These are phyloP conservation scores for Taenaris catops DNA, from an alignment of 2,888 invertebrate genomes.

Conservation along the genomic window DNA sequence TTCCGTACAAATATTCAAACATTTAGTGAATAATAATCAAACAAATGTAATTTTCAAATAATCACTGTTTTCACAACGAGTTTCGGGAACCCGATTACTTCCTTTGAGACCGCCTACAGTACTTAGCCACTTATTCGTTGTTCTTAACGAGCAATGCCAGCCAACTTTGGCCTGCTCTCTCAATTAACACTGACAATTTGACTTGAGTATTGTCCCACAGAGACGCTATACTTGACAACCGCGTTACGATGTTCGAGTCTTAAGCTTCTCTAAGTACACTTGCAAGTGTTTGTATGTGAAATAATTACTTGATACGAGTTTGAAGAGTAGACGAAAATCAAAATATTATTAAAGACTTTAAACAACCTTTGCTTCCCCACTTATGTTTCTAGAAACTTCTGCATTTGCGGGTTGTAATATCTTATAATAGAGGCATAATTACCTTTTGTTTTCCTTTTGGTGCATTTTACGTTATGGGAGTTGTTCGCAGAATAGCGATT, in stretches of 20 bases:
- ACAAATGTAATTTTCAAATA: slow-evolving; percentile 31
- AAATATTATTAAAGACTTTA: no score
- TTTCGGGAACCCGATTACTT: slow-evolving; percentile 69
- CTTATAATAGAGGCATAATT: no score
- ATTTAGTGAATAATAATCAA: slow-evolving; percentile 21
- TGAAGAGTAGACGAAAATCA: no score
- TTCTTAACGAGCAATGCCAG: slow-evolving; percentile 74
- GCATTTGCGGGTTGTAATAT: no score
- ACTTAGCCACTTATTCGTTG: slow-evolving; percentile 74
- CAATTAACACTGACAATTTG: slow-evolving; percentile 75
- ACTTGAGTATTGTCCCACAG: slow-evolving; percentile 49
- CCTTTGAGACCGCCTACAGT: slow-evolving; percentile 46
- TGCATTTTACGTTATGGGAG: no score
- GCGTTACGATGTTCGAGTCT: slow-evolving; percentile 23
- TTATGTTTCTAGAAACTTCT: no score
- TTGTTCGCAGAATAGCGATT: no score
- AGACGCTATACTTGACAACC: slow-evolving; percentile 25
- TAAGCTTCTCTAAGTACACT: slow-evolving; percentile 23
- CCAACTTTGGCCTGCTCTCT: slow-evolving; percentile 68
- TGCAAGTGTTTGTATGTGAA: slow-evolving; percentile 15
- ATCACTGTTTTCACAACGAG: slow-evolving; percentile 30
- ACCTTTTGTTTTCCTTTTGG: no score
- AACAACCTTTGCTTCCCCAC: no score
- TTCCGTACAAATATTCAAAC: no score
- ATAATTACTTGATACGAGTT: slow-evolving; percentile 20